phyloP scores from a whole-genome alignment of 2,113 vertebrate genomes.

The Caranx melampygus region DNA sequence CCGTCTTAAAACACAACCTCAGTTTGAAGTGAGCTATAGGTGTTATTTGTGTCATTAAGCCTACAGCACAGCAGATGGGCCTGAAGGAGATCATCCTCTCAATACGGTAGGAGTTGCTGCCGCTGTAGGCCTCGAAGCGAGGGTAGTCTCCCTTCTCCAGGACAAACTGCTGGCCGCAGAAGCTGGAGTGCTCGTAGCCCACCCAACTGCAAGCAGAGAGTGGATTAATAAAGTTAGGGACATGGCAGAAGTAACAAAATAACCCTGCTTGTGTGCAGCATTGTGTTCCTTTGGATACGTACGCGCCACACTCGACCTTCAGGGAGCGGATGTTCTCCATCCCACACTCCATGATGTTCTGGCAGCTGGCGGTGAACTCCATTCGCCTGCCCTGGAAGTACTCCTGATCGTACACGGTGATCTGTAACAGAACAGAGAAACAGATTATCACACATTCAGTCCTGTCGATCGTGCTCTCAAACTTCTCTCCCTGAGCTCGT shows the following conservation, averaged over 20 bases:
- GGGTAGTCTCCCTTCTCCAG: conserved; percentile 98
- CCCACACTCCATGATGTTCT: conserved; percentile 93
- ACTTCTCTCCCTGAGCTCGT: neutral
- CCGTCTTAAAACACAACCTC: neutral
- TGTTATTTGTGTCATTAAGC: conserved; percentile 55
- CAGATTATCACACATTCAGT: neutral
- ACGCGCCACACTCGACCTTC: conserved; percentile 96
- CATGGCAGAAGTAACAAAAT: no score
- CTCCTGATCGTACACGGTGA: conserved; percentile 97
- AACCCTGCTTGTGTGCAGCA: no score
- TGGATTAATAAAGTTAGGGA: neutral
- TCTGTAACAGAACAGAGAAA: conserved; percentile 77
- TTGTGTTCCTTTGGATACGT: conserved; percentile 73
- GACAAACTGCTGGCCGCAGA: conserved; percentile 96
- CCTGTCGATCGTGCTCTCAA: neutral
- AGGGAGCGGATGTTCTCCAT: conserved; percentile 95
- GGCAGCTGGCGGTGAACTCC: conserved; percentile 93
- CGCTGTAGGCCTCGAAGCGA: conserved; percentile 95
- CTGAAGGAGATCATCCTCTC: conserved; percentile 98
- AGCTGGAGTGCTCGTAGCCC: conserved; percentile 95
- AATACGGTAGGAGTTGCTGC: conserved; percentile 95
- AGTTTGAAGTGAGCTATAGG: neutral
- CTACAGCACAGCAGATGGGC: conserved; percentile 94
- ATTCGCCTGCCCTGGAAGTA: conserved; percentile 95
- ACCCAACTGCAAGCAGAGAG: conserved; percentile 87